Evolutionary conservation across 2,113 vertebrate genomes (phyloP).

Genomic region (Lucifuga dentata): DNA sequence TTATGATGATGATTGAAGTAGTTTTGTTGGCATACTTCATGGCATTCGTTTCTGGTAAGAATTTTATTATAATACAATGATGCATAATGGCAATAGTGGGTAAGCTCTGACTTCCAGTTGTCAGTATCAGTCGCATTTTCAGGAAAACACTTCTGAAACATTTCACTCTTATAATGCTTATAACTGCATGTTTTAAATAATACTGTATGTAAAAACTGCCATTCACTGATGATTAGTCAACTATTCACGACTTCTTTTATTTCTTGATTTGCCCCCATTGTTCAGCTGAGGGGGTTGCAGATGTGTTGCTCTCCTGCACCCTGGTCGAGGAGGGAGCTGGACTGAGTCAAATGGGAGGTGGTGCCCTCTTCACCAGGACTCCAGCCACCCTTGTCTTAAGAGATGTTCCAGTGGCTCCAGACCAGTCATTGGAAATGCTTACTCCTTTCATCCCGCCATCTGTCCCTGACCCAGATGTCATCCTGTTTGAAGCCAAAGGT

Average conservation of each 20-base stretch:
- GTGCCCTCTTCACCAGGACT: slow-evolving; percentile 46
- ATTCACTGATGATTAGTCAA: no score
- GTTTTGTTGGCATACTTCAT: slow-evolving; percentile 60
- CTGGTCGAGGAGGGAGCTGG: slow-evolving; percentile 76
- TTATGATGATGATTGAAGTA: slow-evolving; percentile 30
- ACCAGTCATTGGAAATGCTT: slow-evolving; percentile 78
- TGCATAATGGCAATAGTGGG: no score
- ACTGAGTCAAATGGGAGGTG: slow-evolving; percentile 46
- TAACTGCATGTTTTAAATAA: no score
- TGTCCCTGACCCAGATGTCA: slow-evolving; percentile 60
- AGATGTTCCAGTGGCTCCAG: slow-evolving; percentile 70
- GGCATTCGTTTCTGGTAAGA: slow-evolving; percentile 70
- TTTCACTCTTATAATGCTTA: no score
- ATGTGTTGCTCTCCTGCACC: slow-evolving; percentile 84
- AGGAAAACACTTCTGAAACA: no score
- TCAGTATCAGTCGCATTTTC: no score
- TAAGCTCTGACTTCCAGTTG: no score
- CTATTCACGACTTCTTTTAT: not conserved
- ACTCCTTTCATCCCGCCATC: slow-evolving; percentile 78
- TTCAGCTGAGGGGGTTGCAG: slow-evolving; percentile 71
- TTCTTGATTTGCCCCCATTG: not conserved
- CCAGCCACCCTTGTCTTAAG: slow-evolving; percentile 84
- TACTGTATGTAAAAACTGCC: no score
- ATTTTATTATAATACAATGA: no score
- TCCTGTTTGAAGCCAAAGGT: slow-evolving; percentile 86